Evolutionary conservation across 2,888 invertebrate species (phyloP).

Genomic region (Cephus pulcher): DNA sequence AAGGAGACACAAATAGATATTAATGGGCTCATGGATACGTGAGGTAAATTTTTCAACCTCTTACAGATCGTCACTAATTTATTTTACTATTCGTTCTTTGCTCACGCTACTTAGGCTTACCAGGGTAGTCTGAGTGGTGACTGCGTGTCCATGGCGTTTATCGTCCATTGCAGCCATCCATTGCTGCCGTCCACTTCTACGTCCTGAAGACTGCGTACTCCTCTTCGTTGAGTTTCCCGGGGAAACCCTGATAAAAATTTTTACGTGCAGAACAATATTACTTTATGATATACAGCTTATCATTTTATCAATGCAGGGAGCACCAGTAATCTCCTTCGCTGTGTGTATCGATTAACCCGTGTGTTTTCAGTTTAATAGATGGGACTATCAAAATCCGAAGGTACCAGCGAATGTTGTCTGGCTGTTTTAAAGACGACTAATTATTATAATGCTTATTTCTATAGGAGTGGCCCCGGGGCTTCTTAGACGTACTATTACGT

Average conservation of each 20-base stretch:
- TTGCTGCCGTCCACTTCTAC: constrained; percentile 65
- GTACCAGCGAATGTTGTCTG: background rate
- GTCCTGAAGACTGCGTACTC: constrained; percentile 61
- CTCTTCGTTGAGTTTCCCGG: constrained; percentile 77
- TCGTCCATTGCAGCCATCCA: constrained; percentile 62
- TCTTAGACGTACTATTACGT: background rate
- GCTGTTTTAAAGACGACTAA: background rate
- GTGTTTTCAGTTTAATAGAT: background rate
- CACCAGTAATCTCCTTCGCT: background rate
- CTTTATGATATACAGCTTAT: background rate
- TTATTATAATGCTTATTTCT: background rate
- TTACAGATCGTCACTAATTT: background rate
- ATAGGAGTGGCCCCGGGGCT: background rate
- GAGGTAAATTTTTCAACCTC: background rate
- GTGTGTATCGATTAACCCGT: background rate
- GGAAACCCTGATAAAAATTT: constrained; percentile 72
- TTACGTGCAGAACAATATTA: background rate
- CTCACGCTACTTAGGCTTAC: constrained; percentile 68
- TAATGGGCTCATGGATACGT: background rate
- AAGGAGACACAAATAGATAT: constrained; percentile 45
- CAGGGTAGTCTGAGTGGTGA: constrained; percentile 83
- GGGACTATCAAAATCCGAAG: background rate
- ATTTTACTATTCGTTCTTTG: background rate
- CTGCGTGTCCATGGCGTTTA: constrained; percentile 53
- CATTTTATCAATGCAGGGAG: background rate